Base-by-base conservation (phyloP, 2,113 vertebrate genomes). In the Cyanoramphus novaezelandiae region DNA sequence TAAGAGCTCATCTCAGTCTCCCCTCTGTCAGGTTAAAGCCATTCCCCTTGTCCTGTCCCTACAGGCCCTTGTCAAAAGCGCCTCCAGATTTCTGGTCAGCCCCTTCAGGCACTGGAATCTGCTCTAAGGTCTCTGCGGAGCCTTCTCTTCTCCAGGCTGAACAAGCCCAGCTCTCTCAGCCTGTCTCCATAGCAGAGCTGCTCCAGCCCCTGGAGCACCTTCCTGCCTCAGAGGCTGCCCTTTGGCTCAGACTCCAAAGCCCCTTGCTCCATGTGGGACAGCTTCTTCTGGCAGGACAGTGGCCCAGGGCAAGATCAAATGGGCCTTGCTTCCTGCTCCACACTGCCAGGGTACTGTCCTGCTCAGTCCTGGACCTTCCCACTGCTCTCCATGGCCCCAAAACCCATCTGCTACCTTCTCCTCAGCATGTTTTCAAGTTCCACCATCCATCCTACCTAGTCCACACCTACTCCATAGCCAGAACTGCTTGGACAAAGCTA, bases 1-100 rank as follows among this genome's bases (percentile, higher is more conserved):
- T 27, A 9, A 52, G 50, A 17, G 6, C 52, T 53, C 52, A 29
- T 53, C 17, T 55, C 53, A 19, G 1, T 19, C 53, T 55, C 53
- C 17, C 7, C 29, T 19, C 29, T 19, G 29, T 9, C 29, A 55
- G 53, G 3, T 55, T 55, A 55, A 55, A 55, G 18, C 29, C 53
- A 33, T 55, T 55, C 7, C 53, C 18, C 29, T 55, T 55, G 18
- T 33, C 29, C 53, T 55, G 29, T 57, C 55, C 31, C 31, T n/a
- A 57, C 31, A 57, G 31, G 5, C 12, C 55, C 31, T 21, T 57
- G 31, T 57, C 55, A 2, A 21, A 57, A 57, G 55, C 13, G 33
- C 19, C 33, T 59, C 12, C 55, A n/a, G 19, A 0, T 23, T n/a
- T n/a, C 33, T n/a, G 14, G 4, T 59, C 8, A 6, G 2, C 20